Conservation (phyloP, 2,797 vertebrate species). For the Carapus acus region DNA sequence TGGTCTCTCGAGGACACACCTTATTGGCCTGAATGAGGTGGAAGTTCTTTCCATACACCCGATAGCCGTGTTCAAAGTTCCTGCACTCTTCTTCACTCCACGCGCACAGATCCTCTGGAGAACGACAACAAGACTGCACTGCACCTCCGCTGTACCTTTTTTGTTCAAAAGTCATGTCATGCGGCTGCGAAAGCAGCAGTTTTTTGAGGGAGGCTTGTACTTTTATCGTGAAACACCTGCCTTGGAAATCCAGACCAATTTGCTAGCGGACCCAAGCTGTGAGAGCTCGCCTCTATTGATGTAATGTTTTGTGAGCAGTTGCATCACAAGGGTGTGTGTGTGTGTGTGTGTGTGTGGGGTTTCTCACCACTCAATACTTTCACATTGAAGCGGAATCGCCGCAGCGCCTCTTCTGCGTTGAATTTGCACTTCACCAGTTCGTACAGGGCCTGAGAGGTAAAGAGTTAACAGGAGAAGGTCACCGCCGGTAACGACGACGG, state of each 20-base stretch:
- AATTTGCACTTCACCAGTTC: constrained; percentile 95
- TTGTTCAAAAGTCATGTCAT: constrained; percentile 3
- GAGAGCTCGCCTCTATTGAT: background rate
- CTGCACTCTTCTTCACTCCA: constrained; percentile 94
- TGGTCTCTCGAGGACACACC: constrained; percentile 61
- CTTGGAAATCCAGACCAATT: background rate
- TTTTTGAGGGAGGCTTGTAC: too few species aligned
- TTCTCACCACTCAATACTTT: constrained; percentile 88
- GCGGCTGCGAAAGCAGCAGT: background rate
- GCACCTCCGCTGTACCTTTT: too few species aligned
- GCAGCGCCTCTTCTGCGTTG: constrained; percentile 86
- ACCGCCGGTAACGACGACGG: background rate
- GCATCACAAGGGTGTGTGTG: background rate
- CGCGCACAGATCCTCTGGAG: constrained; percentile 83
- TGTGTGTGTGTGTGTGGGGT: too few species aligned
- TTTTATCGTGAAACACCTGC: too few species aligned
- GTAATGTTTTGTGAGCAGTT: background rate
- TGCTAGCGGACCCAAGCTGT: background rate
- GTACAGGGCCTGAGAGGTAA: constrained; percentile 79
- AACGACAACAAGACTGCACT: background rate
- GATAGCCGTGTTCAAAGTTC: constrained; percentile 92
- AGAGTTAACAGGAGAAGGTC: background rate
- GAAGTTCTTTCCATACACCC: constrained; percentile 95
- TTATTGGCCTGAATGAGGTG: constrained; percentile 97
- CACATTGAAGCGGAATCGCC: constrained; percentile 88